A percentile compares a stretch with the other conserved stretches of the same genome.
Evolutionary conservation across 2,113 vertebrate species (phyloP).

Genomic region (Dipodomys spectabilis): DNA sequence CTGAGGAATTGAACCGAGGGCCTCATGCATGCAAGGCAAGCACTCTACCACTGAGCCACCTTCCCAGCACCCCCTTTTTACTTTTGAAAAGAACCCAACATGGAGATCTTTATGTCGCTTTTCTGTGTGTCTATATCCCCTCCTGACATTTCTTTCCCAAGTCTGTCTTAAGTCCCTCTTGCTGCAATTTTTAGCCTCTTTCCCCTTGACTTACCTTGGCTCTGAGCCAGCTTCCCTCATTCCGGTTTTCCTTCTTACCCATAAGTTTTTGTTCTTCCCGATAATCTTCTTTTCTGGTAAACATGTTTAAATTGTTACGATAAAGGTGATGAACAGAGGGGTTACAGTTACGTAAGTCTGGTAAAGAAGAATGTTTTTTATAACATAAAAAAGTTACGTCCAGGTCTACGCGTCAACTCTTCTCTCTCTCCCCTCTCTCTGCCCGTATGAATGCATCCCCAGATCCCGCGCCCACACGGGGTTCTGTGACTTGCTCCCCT

Average conservation of each 20-base stretch:
- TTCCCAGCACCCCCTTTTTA: too few species aligned
- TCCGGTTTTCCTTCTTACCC: not conserved
- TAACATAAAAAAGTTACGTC: not conserved
- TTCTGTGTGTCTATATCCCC: not conserved
- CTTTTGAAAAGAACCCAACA: not conserved
- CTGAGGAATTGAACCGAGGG: too few species aligned
- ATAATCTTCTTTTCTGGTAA: not conserved
- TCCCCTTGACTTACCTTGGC: not conserved
- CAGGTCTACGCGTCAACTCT: not conserved
- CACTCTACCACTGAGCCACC: too few species aligned
- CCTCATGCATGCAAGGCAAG: too few species aligned
- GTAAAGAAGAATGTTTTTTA: too few species aligned
- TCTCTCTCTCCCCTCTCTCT: not conserved
- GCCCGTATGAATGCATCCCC: not conserved
- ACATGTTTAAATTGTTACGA: too few species aligned
- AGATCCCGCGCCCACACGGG: not conserved
- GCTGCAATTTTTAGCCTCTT: not conserved
- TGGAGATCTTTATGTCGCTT: not conserved
- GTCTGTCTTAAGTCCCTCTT: not conserved
- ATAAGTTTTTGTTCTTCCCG: not conserved
- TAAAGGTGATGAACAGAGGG: too few species aligned
- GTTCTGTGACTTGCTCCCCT: not conserved
- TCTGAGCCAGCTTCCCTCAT: not conserved
- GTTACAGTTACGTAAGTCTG: too few species aligned
- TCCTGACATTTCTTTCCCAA: not conserved